Evolutionary conservation across 2,797 vertebrate species (phyloP).

Genomic region (Melanotaenia nigrans): DNA sequence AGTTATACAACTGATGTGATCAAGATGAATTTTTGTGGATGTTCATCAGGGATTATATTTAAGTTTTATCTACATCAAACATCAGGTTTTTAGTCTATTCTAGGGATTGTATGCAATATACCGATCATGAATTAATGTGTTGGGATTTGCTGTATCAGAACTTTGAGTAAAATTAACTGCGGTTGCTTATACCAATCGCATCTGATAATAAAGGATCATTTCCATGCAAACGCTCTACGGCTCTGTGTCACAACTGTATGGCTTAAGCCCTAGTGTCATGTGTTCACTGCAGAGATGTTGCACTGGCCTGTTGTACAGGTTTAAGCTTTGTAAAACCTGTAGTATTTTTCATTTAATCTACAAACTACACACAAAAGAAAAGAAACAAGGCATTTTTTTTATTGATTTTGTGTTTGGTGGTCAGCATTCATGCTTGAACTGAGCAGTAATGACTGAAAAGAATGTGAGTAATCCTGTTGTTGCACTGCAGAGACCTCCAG

Average conservation of each 20-base stretch:
- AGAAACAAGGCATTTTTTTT: not conserved
- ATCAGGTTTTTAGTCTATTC: conserved; percentile 41
- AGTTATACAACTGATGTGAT: conserved; percentile 9
- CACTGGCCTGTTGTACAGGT: conserved; percentile 8
- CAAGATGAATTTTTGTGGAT: conserved; percentile 37
- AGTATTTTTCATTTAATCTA: not conserved
- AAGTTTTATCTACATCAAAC: conserved; percentile 42
- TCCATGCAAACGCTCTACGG: not conserved
- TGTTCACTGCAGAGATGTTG: not conserved
- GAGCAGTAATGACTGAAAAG: not conserved
- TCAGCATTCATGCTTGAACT: not conserved
- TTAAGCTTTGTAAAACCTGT: not conserved
- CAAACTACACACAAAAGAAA: too few relatives aligned
- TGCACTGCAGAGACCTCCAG: conserved; percentile 20
- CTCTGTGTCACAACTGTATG: not conserved
- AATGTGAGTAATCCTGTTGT: conserved; percentile 23
- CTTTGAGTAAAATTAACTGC: conserved; percentile 48
- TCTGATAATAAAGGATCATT: conserved; percentile 71
- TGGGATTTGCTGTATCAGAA: conserved; percentile 60
- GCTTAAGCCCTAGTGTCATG: not conserved
- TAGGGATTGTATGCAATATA: conserved; percentile 74
- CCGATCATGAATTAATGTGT: conserved; percentile 61
- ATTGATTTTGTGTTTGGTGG: not conserved
- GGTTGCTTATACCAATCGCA: conserved; percentile 60
- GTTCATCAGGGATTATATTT: conserved; percentile 40